Conservation (phyloP, 2,888 invertebrate genomes). For the Apamea monoglypha region DNA sequence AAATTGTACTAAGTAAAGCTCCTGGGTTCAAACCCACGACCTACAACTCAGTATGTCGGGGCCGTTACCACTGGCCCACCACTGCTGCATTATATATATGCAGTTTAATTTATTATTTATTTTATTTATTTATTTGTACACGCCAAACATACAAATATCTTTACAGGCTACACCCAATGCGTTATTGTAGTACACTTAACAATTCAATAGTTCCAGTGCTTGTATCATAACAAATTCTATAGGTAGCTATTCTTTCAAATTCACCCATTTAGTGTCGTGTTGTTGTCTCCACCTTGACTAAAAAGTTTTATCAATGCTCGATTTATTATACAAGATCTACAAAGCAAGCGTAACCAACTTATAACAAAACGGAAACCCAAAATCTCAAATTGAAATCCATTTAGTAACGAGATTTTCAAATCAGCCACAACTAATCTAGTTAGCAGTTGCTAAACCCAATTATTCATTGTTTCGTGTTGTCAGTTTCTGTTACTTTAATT, state of each 20-base stretch:
- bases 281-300: background rate
- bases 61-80: no score
- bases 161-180: no score
- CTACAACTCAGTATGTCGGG: no score
- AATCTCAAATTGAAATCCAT: constrained; percentile 28
- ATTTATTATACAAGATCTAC: constrained; percentile 1
- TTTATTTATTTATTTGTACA: no score
- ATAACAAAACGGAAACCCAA: background rate
- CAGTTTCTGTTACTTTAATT: constrained; percentile 21
- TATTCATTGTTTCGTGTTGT: constrained; percentile 42
- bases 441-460: constrained; percentile 45
- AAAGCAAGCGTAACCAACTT: constrained; percentile 1
- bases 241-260: no score
- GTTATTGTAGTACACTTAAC: no score
- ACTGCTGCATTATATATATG: background rate
- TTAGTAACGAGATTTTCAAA: constrained; percentile 47
- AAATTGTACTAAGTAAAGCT: no score
- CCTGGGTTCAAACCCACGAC: no score
- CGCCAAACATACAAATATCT: no score
- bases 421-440: constrained; percentile 39
- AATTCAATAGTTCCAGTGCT: no score
- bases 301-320: background rate
- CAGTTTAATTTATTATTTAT: background rate
- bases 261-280: no score
- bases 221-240: no score